These are phyloP conservation scores for Planococcus citri DNA, from an alignment of 1,140 invertebrate species.

Conservation along the genomic window DNA sequence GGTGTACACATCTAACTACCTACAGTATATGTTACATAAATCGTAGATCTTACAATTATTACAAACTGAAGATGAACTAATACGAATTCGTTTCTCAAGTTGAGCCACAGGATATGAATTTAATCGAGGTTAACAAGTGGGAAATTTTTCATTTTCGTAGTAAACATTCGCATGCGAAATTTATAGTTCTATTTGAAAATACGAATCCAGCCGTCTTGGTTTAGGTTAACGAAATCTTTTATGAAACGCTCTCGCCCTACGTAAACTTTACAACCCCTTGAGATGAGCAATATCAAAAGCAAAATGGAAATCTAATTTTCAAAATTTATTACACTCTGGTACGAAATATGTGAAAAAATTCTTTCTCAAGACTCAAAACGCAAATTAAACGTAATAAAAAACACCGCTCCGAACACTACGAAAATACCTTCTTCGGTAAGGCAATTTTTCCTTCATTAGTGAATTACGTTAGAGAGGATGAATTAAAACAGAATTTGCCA, in stretches of 20 bases:
- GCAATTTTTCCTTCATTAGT: not conserved
- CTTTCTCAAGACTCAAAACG: not conserved
- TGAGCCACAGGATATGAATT: no score
- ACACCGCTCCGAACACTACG: not conserved
- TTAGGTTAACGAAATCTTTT: not conserved
- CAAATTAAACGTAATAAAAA: not conserved
- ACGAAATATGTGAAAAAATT: not conserved
- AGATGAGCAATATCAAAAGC: constrained; percentile 1
- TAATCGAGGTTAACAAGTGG: no score
- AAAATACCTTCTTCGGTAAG: not conserved
- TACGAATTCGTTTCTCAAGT: no score
- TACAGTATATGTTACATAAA: no score
- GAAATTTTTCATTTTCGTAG: not conserved
- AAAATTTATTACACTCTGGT: not conserved
- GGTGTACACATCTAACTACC: no score
- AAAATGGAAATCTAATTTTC: constrained; percentile 3
- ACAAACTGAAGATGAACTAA: no score
- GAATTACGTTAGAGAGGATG: not conserved
- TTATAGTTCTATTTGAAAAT: not conserved
- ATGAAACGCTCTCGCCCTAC: not conserved
- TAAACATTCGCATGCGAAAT: not conserved
- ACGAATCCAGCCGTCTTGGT: not conserved
- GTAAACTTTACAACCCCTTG: constrained; percentile 1
- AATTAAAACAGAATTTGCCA: not conserved
- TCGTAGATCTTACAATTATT: no score